Conservation (phyloP, 2,888 invertebrate species). For the Drosophila picticornis region DNA sequence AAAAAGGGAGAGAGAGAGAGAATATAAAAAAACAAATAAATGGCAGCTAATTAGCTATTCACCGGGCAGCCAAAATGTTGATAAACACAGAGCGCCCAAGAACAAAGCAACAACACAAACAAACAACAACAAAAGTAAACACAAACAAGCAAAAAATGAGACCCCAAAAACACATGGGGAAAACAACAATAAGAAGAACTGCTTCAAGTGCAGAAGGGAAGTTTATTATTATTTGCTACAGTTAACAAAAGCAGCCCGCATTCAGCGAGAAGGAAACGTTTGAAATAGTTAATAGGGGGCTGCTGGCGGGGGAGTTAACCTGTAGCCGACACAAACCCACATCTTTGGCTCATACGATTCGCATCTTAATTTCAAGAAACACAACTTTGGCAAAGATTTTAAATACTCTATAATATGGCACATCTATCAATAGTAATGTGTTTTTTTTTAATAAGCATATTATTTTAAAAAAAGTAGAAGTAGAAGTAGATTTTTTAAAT, state of each 20-base stretch:
- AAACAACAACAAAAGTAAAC: conserved; percentile 38
- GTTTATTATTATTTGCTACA: conserved; percentile 67
- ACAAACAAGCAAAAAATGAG: conserved; percentile 15
- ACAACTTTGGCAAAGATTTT: conserved; percentile 41
- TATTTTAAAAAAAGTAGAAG: too few relatives aligned
- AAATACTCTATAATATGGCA: conserved; percentile 15
- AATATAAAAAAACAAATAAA: conserved; percentile 5
- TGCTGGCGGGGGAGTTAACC: conserved; percentile 7
- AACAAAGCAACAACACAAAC: conserved; percentile 41
- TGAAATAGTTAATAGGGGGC: not conserved
- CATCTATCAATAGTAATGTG: not conserved
- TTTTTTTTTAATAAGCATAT: not conserved
- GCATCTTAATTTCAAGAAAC: conserved; percentile 42
- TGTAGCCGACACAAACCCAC: conserved; percentile 16
- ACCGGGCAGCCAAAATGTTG: conserved; percentile 37
- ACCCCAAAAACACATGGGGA: conserved; percentile 40
- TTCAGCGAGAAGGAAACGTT: conserved; percentile 4
- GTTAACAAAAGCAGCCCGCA: conserved; percentile 60
- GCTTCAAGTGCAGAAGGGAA: conserved; percentile 52
- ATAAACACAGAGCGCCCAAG: conserved; percentile 25
- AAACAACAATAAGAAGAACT: conserved; percentile 35
- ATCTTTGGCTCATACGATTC: conserved; percentile 21
- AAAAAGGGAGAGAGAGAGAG: not conserved
- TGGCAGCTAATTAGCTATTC: conserved; percentile 53
- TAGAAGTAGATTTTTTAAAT: not conserved